Evolutionary conservation across 2,113 vertebrate species (phyloP).

Genomic region (Carollia perspicillata): DNA sequence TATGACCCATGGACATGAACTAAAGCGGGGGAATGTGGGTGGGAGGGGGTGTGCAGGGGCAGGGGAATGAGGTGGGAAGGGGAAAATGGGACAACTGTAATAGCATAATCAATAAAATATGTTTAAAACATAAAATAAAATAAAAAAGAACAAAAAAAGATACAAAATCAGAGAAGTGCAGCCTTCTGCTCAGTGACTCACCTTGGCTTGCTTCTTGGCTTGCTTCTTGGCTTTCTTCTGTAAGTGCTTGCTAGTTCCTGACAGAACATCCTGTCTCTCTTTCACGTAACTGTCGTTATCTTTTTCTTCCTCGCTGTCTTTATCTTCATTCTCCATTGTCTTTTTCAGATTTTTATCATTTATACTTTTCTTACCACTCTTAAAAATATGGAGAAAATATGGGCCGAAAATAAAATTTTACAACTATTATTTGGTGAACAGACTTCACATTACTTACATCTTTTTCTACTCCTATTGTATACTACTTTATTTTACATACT

Average conservation of each 20-base stretch:
- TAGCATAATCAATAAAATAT: no score
- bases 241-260: conserved; percentile 90
- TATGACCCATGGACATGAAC: no score
- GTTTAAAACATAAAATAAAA: no score
- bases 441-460: not conserved
- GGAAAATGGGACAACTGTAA: no score
- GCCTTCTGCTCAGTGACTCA: conserved; percentile 69
- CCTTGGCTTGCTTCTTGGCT: conserved; percentile 96
- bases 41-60: no score
- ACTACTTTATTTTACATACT: not conserved
- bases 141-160: not conserved
- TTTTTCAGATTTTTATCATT: conserved; percentile 85
- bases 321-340: conserved; percentile 79
- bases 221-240: conserved; percentile 97
- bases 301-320: conserved; percentile 80
- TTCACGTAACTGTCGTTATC: conserved; percentile 80
- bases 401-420: conserved; percentile 24
- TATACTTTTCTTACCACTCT: conserved; percentile 86
- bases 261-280: conserved; percentile 78
- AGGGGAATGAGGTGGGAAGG: no score
- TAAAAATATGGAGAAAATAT: conserved; percentile 60
- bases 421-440: not conserved
- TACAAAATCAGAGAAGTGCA: not conserved
- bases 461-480: not conserved
- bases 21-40: no score